Conservation (phyloP, 2,888 invertebrate genomes). For the Hirudinaria manillensis region DNA sequence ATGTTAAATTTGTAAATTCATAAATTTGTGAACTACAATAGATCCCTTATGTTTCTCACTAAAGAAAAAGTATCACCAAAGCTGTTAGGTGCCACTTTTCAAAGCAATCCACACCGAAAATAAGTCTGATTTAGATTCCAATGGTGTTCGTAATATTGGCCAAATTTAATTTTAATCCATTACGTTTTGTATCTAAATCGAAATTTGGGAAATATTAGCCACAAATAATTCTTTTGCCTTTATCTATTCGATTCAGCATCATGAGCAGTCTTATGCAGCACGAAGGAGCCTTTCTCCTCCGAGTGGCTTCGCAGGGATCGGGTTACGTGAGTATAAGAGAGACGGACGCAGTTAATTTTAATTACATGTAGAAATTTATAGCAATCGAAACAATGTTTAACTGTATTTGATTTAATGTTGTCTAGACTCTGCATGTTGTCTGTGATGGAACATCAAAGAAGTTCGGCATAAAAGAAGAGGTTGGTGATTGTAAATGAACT, state of each 20-base stretch:
- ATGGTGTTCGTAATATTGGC: too few species aligned
- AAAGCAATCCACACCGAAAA: too few species aligned
- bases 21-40: too few species aligned
- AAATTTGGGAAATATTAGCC: too few species aligned
- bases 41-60: too few species aligned
- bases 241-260: neutral
- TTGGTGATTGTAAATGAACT: neutral
- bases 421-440: neutral
- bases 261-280: neutral
- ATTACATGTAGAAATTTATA: neutral
- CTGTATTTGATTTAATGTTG: neutral
- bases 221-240: too few species aligned
- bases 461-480: neutral
- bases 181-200: too few species aligned
- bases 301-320: constrained; percentile 4
- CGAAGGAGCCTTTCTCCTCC: constrained; percentile 10
- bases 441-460: neutral
- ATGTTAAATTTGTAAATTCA: too few species aligned
- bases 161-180: too few species aligned
- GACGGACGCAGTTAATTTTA: neutral
- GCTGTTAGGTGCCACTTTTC: too few species aligned
- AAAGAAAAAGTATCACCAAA: too few species aligned
- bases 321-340: constrained; percentile 14
- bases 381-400: neutral
- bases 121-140: too few species aligned